Evolutionary conservation across 1,140 invertebrate species (phyloP).

Genomic region (Penaeus indicus): DNA sequence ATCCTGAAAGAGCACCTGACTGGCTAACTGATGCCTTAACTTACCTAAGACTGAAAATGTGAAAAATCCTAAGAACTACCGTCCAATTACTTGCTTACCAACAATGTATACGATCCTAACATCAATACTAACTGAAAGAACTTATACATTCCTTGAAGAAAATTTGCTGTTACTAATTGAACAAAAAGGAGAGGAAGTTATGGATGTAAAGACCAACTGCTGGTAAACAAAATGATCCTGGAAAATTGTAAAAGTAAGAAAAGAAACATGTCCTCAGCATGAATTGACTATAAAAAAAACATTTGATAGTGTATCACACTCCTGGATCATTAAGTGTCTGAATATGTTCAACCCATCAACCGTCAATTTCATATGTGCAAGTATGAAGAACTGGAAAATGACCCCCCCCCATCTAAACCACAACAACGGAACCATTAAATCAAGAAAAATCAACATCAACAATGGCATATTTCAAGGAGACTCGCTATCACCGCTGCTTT

Average conservation of each 20-base stretch:
- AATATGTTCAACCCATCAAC: no score
- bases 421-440: no score
- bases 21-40: no score
- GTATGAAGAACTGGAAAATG: no score
- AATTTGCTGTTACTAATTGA: background rate
- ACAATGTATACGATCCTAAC: background rate
- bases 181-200: background rate
- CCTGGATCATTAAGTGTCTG: no score
- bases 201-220: conserved; percentile 8
- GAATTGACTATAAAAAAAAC: background rate
- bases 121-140: background rate
- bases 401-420: no score
- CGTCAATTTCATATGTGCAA: no score
- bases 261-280: background rate
- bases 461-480: no score
- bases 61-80: background rate
- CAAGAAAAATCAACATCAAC: no score
- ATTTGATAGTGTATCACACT: no score
- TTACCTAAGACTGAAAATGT: background rate
- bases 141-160: conserved; percentile 6
- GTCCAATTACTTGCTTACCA: background rate
- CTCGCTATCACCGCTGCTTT: no score
- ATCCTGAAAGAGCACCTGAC: no score
- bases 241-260: background rate
- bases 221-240: background rate